Evolutionary conservation across 2,797 vertebrate species (phyloP).

Genomic region (Chelidonichthys spinosus): DNA sequence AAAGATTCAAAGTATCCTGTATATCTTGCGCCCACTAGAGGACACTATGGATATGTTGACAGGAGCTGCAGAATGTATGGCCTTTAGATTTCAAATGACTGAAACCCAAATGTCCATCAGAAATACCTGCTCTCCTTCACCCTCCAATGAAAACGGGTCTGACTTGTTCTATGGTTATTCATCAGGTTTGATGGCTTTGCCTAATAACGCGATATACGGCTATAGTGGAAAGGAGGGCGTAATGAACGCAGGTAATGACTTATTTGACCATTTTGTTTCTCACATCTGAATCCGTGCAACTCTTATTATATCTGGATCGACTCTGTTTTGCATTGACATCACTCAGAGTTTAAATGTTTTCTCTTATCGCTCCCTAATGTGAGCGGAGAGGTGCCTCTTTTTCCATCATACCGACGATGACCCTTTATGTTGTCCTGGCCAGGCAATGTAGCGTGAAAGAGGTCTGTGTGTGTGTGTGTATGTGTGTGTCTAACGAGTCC

Average conservation of each 20-base stretch:
- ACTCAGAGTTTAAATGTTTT: slow-evolving; percentile 70
- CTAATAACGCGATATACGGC: slow-evolving; percentile 62
- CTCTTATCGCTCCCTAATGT: slow-evolving; percentile 69
- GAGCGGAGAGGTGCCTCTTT: slow-evolving; percentile 67
- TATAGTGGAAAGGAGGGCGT: slow-evolving; percentile 41
- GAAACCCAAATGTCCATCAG: slow-evolving; percentile 47
- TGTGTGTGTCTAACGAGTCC: slow-evolving; percentile 63
- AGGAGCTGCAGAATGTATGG: slow-evolving; percentile 4
- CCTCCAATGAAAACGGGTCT: slow-evolving; percentile 39
- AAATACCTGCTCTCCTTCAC: slow-evolving; percentile 51
- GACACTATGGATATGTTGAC: slow-evolving; percentile 24
- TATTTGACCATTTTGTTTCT: slow-evolving; percentile 76
- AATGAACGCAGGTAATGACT: slow-evolving; percentile 76
- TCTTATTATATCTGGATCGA: slow-evolving; percentile 71
- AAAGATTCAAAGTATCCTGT: slow-evolving; percentile 13
- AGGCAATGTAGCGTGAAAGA: slow-evolving; percentile 87
- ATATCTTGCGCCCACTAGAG: slow-evolving; percentile 47
- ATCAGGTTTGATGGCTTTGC: slow-evolving; percentile 73
- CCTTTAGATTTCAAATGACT: slow-evolving; percentile 45
- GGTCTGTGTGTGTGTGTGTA: slow-evolving; percentile 56
- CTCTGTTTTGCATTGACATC: slow-evolving; percentile 75
- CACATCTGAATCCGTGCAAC: slow-evolving; percentile 65
- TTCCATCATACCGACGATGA: slow-evolving; percentile 76
- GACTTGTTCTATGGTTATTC: slow-evolving; percentile 62
- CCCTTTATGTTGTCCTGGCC: slow-evolving; percentile 82